A percentile compares a stretch with the other conserved stretches of the same genome.
phyloP scores from a whole-genome alignment of 2,113 vertebrate genomes.

The Talpa occidentalis region DNA sequence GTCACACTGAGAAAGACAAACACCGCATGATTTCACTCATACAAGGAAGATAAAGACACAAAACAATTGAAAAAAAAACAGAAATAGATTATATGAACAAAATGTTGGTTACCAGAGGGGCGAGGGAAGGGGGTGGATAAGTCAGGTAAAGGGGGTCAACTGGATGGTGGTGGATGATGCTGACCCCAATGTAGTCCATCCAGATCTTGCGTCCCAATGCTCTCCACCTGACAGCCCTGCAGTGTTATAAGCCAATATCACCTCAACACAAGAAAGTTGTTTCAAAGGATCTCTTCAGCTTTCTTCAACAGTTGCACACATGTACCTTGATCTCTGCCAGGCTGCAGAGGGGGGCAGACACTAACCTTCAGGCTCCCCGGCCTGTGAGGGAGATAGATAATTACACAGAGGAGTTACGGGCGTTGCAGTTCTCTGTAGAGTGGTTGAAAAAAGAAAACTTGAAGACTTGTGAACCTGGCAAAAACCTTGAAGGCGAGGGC shows the following conservation, averaged over 20 bases:
- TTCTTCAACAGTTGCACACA: constrained; percentile 36
- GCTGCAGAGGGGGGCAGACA: neutral
- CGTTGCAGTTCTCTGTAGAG: constrained; percentile 51
- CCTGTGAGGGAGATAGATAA: neutral
- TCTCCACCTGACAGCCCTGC: neutral
- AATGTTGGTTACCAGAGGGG: neutral
- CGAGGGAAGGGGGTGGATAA: neutral
- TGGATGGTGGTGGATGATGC: neutral
- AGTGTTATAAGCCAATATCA: neutral
- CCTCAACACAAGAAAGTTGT: neutral
- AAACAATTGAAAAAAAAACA: neutral
- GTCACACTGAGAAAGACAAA: neutral
- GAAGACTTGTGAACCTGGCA: constrained; percentile 11
- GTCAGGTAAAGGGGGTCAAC: neutral
- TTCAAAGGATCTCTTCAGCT: constrained; percentile 11
- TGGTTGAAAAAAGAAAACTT: constrained; percentile 35
- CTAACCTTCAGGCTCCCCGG: neutral
- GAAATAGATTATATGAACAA: neutral
- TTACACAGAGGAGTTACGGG: constrained; percentile 3
- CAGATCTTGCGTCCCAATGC: neutral
- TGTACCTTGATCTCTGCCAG: neutral
- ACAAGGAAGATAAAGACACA: neutral
- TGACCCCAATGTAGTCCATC: neutral
- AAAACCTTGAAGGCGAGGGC: constrained; percentile 17
- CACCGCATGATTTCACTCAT: neutral